phyloP scores from a whole-genome alignment of 2,888 invertebrate species.

The Axea sp. region DNA sequence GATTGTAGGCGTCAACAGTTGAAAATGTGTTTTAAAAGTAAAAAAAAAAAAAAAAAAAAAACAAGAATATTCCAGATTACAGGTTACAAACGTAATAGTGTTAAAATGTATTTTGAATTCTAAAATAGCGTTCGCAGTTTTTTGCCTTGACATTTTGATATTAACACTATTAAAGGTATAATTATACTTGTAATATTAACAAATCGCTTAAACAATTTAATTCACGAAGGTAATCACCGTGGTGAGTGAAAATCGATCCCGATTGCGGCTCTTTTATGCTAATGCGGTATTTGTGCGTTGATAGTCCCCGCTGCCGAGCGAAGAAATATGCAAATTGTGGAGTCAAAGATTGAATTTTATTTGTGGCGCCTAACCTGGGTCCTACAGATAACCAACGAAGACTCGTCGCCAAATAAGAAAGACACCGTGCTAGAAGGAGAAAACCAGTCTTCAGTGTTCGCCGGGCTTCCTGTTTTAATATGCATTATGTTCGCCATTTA shows the following conservation, averaged over 20 bases:
- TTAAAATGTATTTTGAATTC: too few species aligned
- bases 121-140: too few species aligned
- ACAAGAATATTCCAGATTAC: too few species aligned
- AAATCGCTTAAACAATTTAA: slow-evolving; percentile 6
- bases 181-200: too few species aligned
- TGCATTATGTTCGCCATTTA: slow-evolving; percentile 71
- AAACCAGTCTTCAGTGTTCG: slow-evolving; percentile 43
- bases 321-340: slow-evolving; percentile 75
- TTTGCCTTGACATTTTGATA: too few species aligned
- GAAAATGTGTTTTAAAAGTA: too few species aligned
- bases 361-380: slow-evolving; percentile 63
- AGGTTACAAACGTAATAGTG: too few species aligned
- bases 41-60: too few species aligned
- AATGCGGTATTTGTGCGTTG: slow-evolving; percentile 76
- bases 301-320: slow-evolving; percentile 75
- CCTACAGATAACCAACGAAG: slow-evolving; percentile 72
- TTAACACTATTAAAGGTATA: too few species aligned
- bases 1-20: too few species aligned
- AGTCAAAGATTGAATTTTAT: slow-evolving; percentile 77
- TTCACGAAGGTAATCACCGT: slow-evolving; percentile 19
- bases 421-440: slow-evolving; percentile 6
- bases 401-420: slow-evolving; percentile 63
- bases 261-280: slow-evolving; percentile 73
- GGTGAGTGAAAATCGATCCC: slow-evolving; percentile 57
- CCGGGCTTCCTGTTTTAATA: slow-evolving; percentile 76